A percentile compares a stretch with the other conserved stretches of the same genome.
phyloP scores from a whole-genome alignment of 2,113 vertebrate genomes.

The Ivindomyrus marchei region DNA sequence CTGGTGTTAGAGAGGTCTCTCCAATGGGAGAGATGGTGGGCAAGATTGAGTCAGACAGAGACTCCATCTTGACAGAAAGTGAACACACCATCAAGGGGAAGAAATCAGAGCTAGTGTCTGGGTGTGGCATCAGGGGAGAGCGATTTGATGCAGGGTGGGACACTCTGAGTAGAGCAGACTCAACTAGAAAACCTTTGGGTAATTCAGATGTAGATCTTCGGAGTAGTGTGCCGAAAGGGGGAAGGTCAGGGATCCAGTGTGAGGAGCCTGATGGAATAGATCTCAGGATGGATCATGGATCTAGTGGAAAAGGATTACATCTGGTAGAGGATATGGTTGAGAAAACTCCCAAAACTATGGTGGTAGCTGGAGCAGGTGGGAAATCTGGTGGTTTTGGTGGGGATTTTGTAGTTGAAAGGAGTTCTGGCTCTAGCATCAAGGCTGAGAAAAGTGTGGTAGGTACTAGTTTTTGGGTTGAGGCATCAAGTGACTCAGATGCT shows the following conservation, averaged over 20 bases:
- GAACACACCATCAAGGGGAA: neutral
- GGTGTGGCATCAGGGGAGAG: neutral
- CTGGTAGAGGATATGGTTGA: neutral
- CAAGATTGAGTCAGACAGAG: neutral
- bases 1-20: slow-evolving; percentile 15
- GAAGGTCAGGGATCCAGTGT: neutral
- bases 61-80: neutral
- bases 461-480: neutral
- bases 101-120: neutral
- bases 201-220: neutral
- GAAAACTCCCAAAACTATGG: neutral
- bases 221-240: neutral
- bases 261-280: neutral
- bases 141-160: neutral
- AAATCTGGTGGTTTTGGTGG: neutral
- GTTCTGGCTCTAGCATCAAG: neutral
- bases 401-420: neutral
- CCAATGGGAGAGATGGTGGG: neutral
- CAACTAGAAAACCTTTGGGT: neutral
- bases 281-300: neutral
- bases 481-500: neutral
- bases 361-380: slow-evolving; percentile 5
- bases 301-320: neutral
- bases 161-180: neutral
- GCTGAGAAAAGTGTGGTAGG: neutral